Base-by-base conservation (phyloP, 2,888 invertebrate species). In the Pachycephus smyrnensis region DNA sequence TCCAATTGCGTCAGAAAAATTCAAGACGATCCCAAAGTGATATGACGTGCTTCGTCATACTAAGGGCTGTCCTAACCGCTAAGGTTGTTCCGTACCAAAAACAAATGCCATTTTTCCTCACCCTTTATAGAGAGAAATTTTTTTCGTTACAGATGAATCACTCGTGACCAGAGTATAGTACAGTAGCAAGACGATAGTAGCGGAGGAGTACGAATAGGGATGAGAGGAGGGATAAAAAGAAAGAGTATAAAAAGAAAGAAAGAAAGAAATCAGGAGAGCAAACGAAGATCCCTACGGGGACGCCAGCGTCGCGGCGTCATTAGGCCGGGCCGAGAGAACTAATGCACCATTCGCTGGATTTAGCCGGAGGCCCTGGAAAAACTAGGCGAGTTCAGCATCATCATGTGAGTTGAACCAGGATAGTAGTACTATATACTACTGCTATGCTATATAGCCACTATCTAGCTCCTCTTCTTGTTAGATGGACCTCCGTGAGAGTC, bases 231-330 rank as follows among this genome's bases (percentile, higher is more conserved):
- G 82, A 82, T 80, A 69, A 12, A 69, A 74, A 77, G 32, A 79
- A 77, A 78, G 77, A 77, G 80, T 79, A 79, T 78, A 80, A 79
- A 73, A 76, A 77, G 78, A 77, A 80, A 80, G 80, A 77, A 82
- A 79, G 81, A 85, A 89, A 90, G 88, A 90, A 89, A 88, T 88
- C 89, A 85, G 32, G 2, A 85, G 88, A 87, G 83, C 83, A 85
- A 87, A 86, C 84, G 84, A 82, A 83, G 82, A 88, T 87, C 86
- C 88, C 88, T 86, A 84, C 88, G 89, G 89, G 88, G 87, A 87
- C 75, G 36, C 33, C 87, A 87, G 86, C 84, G 83, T 84, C 84
- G 55, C 76, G 86, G 88, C 85, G 87, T 88, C 89, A 89, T 90
- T 90, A 89, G 89, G 86, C 86, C 84, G 84, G 84, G 83, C 86